Evolutionary conservation across 1,140 invertebrate species (phyloP), one percentile per base, ranked within the genome.

Genomic region (Drosophila virilis): DNA sequence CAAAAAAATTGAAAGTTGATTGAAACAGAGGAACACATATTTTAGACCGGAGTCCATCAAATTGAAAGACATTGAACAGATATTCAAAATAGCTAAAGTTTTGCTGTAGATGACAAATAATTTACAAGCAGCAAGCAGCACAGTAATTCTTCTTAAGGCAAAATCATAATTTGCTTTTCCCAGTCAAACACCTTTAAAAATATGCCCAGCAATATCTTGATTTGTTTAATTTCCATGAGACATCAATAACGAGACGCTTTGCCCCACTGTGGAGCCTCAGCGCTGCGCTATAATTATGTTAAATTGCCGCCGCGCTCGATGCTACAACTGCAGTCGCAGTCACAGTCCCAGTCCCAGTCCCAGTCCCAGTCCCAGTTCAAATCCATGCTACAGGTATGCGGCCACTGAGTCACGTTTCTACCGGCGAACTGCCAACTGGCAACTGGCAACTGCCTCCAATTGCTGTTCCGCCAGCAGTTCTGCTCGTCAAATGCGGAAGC

Each of bases 331-430:
- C 13, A 50, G n/a, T 50, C 48, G 12, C 71, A 70, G 59, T 77
- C 51, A 17, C 40, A 38, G 50, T 52, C 5, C 4, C 22, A 5
- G 22, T 28, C 35, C 4, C 43, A 48, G 43, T 35, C 15, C 7
- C 43, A 48, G 42, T 35, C 43, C 54, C 38, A 37, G 37, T 58
- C 15, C 10, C 43, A 48, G 43, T 35, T 17, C 58, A 15, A 42
- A 13, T n/a, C 43, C 55, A 55, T 61, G 65, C 77, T 69, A 28
- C 80, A 85, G 81, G 69, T 85, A 85, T 85, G 82, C 74, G 78
- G 70, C 82, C 70, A 85, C 82, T 84, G 81, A 85, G 81, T 85
- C 81, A 85, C 81, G 81, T 85, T 83, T 81, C 59, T 28, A 28
- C 70, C 70, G 74, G 67, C 66, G 82, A 86, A 84, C 81, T 80